Base-by-base conservation (phyloP, 2,797 vertebrate genomes). In the Bradypus variegatus region DNA sequence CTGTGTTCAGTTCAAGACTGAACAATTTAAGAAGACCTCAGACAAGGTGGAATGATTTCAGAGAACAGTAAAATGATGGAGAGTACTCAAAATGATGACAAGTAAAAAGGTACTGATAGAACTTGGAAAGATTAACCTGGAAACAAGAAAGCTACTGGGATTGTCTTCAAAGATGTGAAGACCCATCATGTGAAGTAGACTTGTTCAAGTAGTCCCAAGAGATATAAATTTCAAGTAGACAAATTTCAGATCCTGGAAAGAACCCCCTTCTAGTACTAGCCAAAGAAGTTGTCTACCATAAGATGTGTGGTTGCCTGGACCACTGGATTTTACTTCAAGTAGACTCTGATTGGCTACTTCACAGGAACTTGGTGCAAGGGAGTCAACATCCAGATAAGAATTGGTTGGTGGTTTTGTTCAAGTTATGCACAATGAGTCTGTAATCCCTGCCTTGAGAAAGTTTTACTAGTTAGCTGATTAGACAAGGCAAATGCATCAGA, bases 401-500 rank as follows among this genome's bases (percentile, higher is more conserved):
- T 87, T 90, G 33, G 33, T 48, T 83, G 8, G 41, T 90, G 23
- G 38, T 31, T 87, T 89, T 67, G 41, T 82, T 82, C 77, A 91
- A 87, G 41, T 36, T 53, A 83, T 70, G 88, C 72, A 69, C 6
- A 29, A 31, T 72, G 19, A 80, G n/a, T 65, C 65, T 48, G 33
- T 69, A 27, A 3, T 79, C 29, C 15, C 69, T 58, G 48, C 36
- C 64, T 88, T 90, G 10, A 70, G 70, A 65, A 50, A 89, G 36
- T 76, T 79, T 45, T 85, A 86, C 36, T 86, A 58, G 25, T 93
- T 94, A 87, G n/a, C 27, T 84, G 60, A 45, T 78, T 25, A 90
- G 19, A 83, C 21, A 91, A 88, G 69, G 75, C 31, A 90, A 79
- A 85, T 80, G 8, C n/a, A 88, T 90, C 4, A 36, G 81, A 89